Evolutionary conservation across 2,888 invertebrate species (phyloP), one percentile per base, ranked within the genome.

Genomic region (Quadriops clusia): DNA sequence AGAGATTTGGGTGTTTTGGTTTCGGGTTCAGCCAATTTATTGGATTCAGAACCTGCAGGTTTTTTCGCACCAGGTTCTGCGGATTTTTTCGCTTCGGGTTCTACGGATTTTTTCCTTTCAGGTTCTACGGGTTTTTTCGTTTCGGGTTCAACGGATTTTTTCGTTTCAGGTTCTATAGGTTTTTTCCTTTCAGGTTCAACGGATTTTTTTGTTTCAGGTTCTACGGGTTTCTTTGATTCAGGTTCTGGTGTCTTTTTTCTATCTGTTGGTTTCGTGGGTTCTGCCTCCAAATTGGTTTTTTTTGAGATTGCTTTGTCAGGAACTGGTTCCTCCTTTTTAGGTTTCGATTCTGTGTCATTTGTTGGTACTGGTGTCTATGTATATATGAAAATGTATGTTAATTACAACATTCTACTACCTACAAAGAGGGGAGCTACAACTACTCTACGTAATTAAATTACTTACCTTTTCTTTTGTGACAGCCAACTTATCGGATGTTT

Each of bases 121-220:
- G 53, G 53, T 30, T 54, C 27, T 3, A 8, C 14, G n/a, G n/a
- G n/a, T n/a, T n/a, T 51, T 18, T 44, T 44, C 10, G 50, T 46
- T 23, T 42, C 43, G 24, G 39, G 35, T 40, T 38, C 40, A 32
- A 39, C 39, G 33, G 39, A 35, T 41, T 39, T 39, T 20, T 32
- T 21, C 33, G 31, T 33, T 33, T 38, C 32, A 24, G 30, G 57
- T 38, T 59, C 45, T 34, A 65, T 43, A 10, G 39, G 33, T 28
- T 45, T 42, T 26, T 45, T 43, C 22, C 45, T 43, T 20, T 36
- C 40, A 5, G 47, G 49, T 61, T 67, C 43, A n/a, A n/a, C n/a
- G 56, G 43, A 42, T 65, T 68, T 45, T 41, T 48, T 44, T 31
- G 42, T 34, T 35, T 67, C 67, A 18, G 64, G 56, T 40, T 55